A percentile compares a stretch with the other conserved stretches of the same genome.
phyloP scores from a whole-genome alignment of 2,888 invertebrate species.

The Agriopis aurantiaria region DNA sequence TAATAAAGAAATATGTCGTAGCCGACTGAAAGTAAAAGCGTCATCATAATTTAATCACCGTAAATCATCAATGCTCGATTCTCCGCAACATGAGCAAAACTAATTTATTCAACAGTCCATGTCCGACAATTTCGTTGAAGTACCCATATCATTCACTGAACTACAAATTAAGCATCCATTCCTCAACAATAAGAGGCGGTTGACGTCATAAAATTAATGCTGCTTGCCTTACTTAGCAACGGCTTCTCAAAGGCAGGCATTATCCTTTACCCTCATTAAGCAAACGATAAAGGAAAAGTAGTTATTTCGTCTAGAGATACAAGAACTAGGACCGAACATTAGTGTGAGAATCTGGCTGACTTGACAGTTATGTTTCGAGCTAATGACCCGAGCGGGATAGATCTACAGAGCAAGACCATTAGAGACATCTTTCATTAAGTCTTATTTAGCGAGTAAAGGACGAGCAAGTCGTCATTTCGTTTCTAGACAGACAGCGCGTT shows the following conservation, averaged over 20 bases:
- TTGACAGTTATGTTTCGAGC: slow-evolving; percentile 18
- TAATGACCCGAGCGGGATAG: slow-evolving; percentile 23
- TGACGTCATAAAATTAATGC: slow-evolving; percentile 62
- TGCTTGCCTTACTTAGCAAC: slow-evolving; percentile 46
- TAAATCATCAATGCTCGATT: too few relatives aligned
- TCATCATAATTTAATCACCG: not conserved
- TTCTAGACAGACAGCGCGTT: slow-evolving; percentile 13
- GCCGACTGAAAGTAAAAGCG: not conserved
- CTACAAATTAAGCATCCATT: slow-evolving; percentile 49
- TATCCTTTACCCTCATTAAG: slow-evolving; percentile 55
- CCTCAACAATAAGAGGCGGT: slow-evolving; percentile 51
- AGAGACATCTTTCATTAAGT: slow-evolving; percentile 22
- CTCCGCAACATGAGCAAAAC: not conserved
- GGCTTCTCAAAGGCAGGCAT: slow-evolving; percentile 58
- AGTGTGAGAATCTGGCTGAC: slow-evolving; percentile 26
- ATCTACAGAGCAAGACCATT: slow-evolving; percentile 15
- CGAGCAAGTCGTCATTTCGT: slow-evolving; percentile 15
- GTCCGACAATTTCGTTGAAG: slow-evolving; percentile 2
- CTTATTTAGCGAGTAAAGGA: slow-evolving; percentile 14
- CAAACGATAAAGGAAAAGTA: slow-evolving; percentile 52
- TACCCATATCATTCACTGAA: slow-evolving; percentile 33
- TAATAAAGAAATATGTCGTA: too few relatives aligned
- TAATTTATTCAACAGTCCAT: not conserved
- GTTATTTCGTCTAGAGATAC: slow-evolving; percentile 41
- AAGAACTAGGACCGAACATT: slow-evolving; percentile 29